Percentiles rank a stretch among this genome's conserved stretches.
Evolutionary conservation across 1,140 invertebrate genomes (phyloP).

Genomic region (Drepana arcuata): DNA sequence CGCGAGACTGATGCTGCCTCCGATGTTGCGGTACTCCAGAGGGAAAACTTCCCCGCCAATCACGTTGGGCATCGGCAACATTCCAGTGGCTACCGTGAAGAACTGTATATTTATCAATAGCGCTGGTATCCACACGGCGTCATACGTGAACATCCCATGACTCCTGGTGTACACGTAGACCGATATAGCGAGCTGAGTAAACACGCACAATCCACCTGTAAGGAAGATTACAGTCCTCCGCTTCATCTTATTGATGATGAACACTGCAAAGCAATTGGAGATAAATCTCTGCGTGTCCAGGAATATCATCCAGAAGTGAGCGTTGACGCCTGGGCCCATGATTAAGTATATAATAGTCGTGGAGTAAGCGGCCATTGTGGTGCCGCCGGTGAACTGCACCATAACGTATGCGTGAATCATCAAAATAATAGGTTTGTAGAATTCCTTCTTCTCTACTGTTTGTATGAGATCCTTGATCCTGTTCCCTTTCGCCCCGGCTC

Average conservation of each 20-base stretch:
- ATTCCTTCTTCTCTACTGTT: slow-evolving; percentile 35
- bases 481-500: slow-evolving; percentile 11
- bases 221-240: slow-evolving; percentile 34
- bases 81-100: slow-evolving; percentile 38
- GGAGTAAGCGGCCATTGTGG: slow-evolving; percentile 77
- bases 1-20: slow-evolving; percentile 33
- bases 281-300: slow-evolving; percentile 71
- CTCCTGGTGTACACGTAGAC: slow-evolving; percentile 29
- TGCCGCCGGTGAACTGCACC: slow-evolving; percentile 34
- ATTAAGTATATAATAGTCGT: slow-evolving; percentile 72
- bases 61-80: slow-evolving; percentile 35
- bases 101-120: slow-evolving; percentile 35
- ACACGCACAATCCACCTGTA: slow-evolving; percentile 24
- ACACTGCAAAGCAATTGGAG: slow-evolving; percentile 39
- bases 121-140: slow-evolving; percentile 29
- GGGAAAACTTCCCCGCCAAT: slow-evolving; percentile 49
- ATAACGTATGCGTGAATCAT: slow-evolving; percentile 47
- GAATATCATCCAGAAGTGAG: slow-evolving; percentile 75
- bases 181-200: slow-evolving; percentile 24
- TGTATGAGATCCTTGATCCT: slow-evolving; percentile 8
- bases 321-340: slow-evolving; percentile 60
- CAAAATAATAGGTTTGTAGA: slow-evolving; percentile 44
- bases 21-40: slow-evolving; percentile 37
- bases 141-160: slow-evolving; percentile 24
- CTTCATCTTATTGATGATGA: slow-evolving; percentile 37